A percentile compares a stretch with the other conserved stretches of the same genome.
Evolutionary conservation across 1,140 invertebrate genomes (phyloP).

Genomic region (Wiebesia pumilae): DNA sequence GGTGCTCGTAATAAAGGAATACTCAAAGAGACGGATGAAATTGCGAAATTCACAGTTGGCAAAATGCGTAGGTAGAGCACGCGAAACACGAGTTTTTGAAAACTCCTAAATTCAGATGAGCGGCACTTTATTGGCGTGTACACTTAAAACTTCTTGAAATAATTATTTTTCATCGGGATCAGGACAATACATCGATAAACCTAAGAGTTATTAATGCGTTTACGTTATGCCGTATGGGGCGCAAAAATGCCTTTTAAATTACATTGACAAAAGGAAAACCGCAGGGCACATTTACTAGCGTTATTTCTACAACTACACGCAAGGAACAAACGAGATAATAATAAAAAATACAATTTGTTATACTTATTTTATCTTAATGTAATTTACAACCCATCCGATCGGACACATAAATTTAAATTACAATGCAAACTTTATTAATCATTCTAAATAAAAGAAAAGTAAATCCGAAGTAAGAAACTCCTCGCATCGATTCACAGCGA

Average conservation of each 20-base stretch:
- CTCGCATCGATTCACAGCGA: not conserved
- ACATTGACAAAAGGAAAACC: not conserved
- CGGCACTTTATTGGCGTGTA: not conserved
- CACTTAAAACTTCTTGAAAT: not conserved
- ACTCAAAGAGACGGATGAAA: not conserved
- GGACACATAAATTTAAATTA: constrained; percentile 46
- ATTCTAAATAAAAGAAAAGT: constrained; percentile 10
- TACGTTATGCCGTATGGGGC: not conserved
- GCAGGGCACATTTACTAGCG: too few species aligned
- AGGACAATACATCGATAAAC: not conserved
- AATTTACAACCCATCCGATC: constrained; percentile 11
- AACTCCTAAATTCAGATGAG: not conserved
- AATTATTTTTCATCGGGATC: not conserved
- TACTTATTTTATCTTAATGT: constrained; percentile 28
- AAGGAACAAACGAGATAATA: not conserved
- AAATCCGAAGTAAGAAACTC: not conserved
- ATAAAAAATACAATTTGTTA: constrained; percentile 32
- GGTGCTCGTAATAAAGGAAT: not conserved
- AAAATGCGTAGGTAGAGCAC: not conserved
- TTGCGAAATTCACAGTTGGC: not conserved
- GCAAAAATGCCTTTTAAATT: not conserved
- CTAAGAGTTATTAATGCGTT: not conserved
- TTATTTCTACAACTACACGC: not conserved
- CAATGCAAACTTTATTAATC: constrained; percentile 50
- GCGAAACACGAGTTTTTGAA: not conserved